Percentiles rank a stretch among this genome's conserved stretches.
Conservation (phyloP, 2,888 invertebrate species). For the Melanotus villosus region DNA sequence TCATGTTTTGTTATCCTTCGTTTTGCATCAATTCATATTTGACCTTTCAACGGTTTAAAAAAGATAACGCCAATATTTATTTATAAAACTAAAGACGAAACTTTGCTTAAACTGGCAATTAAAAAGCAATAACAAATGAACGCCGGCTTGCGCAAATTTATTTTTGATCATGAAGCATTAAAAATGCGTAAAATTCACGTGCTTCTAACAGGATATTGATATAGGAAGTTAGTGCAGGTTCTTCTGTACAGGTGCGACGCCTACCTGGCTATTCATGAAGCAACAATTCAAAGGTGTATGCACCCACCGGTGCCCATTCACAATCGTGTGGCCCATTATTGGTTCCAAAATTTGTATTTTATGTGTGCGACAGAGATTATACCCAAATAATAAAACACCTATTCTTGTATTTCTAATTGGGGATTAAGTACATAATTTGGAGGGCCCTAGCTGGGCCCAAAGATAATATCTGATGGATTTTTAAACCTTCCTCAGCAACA, state of each 20-base stretch:
- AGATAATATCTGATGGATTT: no score
- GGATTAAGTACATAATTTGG: no score
- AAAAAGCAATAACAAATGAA: no score
- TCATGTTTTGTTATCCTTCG: no score
- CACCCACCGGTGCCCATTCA: constrained; percentile 40
- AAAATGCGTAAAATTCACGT: background rate
- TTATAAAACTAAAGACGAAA: no score
- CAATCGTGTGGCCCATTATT: constrained; percentile 35
- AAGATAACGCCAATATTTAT: background rate
- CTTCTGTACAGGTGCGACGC: constrained; percentile 39
- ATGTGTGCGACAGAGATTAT: constrained; percentile 6
- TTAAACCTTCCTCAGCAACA: no score
- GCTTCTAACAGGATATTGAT: constrained; percentile 31
- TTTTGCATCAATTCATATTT: no score
- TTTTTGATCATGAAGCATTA: no score
- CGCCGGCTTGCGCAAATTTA: background rate
- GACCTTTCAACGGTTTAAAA: background rate
- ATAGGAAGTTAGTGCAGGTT: constrained; percentile 43
- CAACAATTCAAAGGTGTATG: constrained; percentile 36
- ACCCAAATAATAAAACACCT: background rate
- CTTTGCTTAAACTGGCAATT: no score
- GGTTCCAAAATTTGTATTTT: background rate
- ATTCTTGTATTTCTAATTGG: constrained; percentile 10
- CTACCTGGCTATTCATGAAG: constrained; percentile 47
- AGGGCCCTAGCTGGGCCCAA: no score